Conservation (phyloP, 2,113 vertebrate species). For the Riparia riparia region DNA sequence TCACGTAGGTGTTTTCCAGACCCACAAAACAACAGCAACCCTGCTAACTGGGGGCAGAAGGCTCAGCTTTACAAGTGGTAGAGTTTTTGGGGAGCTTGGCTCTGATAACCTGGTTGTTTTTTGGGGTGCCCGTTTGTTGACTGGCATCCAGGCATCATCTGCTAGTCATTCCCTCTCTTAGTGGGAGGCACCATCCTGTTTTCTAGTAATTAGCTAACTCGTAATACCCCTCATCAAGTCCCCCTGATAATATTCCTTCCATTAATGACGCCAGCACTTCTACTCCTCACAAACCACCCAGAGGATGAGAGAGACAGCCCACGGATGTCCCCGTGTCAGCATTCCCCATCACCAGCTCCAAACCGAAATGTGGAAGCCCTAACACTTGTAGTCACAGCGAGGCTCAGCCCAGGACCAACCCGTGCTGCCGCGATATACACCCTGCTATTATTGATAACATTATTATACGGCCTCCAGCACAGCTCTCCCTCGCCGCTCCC, state of each 20-base stretch:
- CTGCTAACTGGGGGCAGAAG: not conserved
- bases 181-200: not conserved
- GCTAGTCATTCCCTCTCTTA: not conserved
- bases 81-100: fast-evolving
- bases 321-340: not conserved
- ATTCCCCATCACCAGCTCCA: not conserved
- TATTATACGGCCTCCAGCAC: not conserved
- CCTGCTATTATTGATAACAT: conserved; percentile 23
- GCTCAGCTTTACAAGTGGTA: not conserved
- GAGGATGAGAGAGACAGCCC: not conserved
- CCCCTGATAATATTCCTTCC: not conserved
- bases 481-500: not conserved
- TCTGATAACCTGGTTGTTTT: not conserved
- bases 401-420: not conserved
- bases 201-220: not conserved
- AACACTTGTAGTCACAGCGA: not conserved
- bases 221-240: fast-evolving
- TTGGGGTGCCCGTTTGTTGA: not conserved
- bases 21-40: not conserved
- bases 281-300: fast-evolving
- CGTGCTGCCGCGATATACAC: not conserved
- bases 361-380: not conserved
- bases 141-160: too few relatives aligned
- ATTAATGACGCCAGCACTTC: not conserved
- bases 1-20: fast-evolving